Percentiles rank a stretch among this genome's conserved stretches.
Conservation (phyloP, 2,113 vertebrate genomes). For the Calyptomena viridis region DNA sequence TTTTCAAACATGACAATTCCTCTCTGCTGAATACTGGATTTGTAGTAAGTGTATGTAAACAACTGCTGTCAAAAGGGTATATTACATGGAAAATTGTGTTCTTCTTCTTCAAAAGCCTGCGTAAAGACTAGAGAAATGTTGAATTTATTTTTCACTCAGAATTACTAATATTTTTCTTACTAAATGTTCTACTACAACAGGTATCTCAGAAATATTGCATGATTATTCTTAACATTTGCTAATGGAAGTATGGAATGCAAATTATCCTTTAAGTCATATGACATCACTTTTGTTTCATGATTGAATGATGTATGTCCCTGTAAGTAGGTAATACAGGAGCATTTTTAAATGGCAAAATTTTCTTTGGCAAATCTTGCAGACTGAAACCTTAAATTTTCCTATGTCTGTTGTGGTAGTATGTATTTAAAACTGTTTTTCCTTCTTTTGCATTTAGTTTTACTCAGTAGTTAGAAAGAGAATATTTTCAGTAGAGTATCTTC, state of each 20-base stretch:
- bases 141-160: neutral
- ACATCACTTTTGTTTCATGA: neutral
- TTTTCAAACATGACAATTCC: neutral
- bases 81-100: neutral
- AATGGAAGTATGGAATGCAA: neutral
- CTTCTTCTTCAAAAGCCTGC: neutral
- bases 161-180: neutral
- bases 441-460: neutral
- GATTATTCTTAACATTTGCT: neutral
- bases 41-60: neutral
- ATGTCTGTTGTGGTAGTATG: neutral
- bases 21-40: accelerated
- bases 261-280: neutral
- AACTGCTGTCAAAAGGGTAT: neutral
- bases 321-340: neutral
- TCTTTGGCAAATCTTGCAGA: neutral
- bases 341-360: neutral
- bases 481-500: neutral
- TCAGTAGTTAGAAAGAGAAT: neutral
- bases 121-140: neutral
- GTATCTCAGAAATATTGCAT: neutral
- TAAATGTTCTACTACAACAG: neutral
- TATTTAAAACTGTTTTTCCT: neutral
- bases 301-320: neutral
- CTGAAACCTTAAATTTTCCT: neutral